A percentile compares a stretch with the other conserved stretches of the same genome.
Conservation (phyloP, 2,113 vertebrate species). For the Rhizomys pruinosus region DNA sequence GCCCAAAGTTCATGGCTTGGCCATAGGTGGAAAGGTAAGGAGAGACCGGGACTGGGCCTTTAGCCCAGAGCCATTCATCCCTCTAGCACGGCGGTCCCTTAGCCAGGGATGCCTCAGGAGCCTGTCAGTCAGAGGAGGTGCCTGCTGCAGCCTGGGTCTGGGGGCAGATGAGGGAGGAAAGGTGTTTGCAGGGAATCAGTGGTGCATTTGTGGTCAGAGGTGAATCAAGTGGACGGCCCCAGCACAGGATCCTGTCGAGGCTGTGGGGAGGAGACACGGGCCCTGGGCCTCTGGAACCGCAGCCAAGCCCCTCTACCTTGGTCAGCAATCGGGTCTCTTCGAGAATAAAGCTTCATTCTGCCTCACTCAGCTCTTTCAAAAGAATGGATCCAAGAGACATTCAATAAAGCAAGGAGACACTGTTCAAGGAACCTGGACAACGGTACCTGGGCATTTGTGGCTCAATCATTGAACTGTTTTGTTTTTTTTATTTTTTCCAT, state of each 20-base stretch:
- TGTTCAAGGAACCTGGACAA: fast-evolving
- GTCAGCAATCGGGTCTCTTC: neutral
- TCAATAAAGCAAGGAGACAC: fast-evolving
- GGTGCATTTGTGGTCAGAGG: neutral
- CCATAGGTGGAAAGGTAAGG: neutral
- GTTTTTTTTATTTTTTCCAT: too few species aligned
- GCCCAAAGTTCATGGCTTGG: neutral
- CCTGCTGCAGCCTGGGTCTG: neutral
- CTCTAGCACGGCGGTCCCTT: too few species aligned
- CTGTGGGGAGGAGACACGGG: neutral
- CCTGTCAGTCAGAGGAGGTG: fast-evolving
- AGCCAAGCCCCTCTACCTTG: neutral
- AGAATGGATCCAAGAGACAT: fast-evolving
- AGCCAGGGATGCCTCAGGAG: fast-evolving
- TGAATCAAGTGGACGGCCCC: neutral
- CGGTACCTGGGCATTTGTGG: neutral
- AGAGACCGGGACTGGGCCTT: neutral
- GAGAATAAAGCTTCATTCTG: neutral
- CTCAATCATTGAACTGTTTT: neutral
- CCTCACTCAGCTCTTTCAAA: neutral
- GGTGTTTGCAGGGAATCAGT: too few species aligned
- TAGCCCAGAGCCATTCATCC: neutral
- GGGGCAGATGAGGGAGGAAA: neutral
- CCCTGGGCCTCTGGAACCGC: neutral
- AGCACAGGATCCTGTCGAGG: neutral